phyloP scores from a whole-genome alignment of 2,113 vertebrate genomes.

The Xenopus laevis region DNA sequence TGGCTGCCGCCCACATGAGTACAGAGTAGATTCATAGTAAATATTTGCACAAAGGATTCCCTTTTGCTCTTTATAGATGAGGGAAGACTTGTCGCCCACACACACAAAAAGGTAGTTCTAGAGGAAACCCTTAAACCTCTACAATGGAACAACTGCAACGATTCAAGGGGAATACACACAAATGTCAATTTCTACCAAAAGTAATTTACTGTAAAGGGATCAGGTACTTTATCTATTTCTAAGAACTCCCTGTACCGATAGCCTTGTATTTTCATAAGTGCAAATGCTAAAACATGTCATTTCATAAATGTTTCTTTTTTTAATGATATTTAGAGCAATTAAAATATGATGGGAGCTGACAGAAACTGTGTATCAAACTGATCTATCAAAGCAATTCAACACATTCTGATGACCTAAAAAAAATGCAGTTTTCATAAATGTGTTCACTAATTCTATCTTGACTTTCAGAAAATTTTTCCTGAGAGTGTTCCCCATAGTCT shows the following conservation, averaged over 20 bases:
- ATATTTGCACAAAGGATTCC: conserved; percentile 69
- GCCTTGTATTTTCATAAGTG: conserved; percentile 32
- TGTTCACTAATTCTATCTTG: no score
- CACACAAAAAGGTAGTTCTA: conserved; percentile 34
- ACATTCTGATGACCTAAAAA: no score
- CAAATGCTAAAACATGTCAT: not conserved
- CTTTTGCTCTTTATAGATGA: conserved; percentile 55
- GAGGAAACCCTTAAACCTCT: conserved; percentile 56
- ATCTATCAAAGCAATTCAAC: no score
- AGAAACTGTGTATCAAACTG: no score
- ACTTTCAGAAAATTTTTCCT: no score
- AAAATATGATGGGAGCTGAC: no score
- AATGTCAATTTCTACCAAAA: conserved; percentile 50
- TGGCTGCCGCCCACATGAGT: conserved; percentile 55
- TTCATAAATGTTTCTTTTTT: no score
- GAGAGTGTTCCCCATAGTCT: no score
- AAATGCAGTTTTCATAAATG: no score
- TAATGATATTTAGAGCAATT: no score
- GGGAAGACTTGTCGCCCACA: conserved; percentile 53
- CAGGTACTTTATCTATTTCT: conserved; percentile 60
- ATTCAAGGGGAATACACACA: conserved; percentile 46
- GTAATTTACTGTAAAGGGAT: conserved; percentile 69
- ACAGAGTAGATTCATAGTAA: conserved; percentile 54
- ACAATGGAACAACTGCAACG: conserved; percentile 62
- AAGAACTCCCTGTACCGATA: conserved; percentile 53